phyloP scores from a whole-genome alignment of 2,888 invertebrate genomes.

The Agrochola macilenta region DNA sequence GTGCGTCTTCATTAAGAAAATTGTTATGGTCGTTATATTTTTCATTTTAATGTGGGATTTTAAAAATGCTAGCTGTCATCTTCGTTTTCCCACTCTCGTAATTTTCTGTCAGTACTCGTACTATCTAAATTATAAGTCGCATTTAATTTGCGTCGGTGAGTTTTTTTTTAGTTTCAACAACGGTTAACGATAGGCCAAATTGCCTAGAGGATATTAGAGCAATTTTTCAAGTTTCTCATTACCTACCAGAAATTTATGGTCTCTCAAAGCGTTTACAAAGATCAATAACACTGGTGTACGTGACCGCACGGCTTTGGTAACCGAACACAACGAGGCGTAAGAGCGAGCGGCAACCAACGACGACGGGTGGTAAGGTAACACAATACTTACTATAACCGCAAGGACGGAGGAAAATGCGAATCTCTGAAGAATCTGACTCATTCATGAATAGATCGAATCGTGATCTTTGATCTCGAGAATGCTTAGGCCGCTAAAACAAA shows the following conservation, averaged over 20 bases:
- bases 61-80: conserved; percentile 22
- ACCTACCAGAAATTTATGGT: conserved; percentile 45
- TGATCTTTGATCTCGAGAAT: conserved; percentile 6
- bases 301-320: conserved; percentile 57
- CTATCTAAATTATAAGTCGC: conserved; percentile 19
- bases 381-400: conserved; percentile 62
- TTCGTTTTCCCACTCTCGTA: conserved; percentile 13
- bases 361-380: conserved; percentile 50
- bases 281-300: conserved; percentile 65
- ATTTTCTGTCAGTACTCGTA: conserved; percentile 4
- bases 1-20: conserved; percentile 46
- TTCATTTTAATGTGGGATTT: conserved; percentile 20
- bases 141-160: background rate
- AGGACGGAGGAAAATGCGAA: conserved; percentile 55
- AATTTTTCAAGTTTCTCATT: conserved; percentile 49
- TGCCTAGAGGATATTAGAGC: conserved; percentile 17
- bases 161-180: background rate
- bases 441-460: conserved; percentile 38
- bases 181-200: conserved; percentile 10
- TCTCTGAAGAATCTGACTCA: conserved; percentile 19
- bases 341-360: conserved; percentile 55
- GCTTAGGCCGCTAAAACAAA: background rate
- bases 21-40: background rate
- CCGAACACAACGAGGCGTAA: conserved; percentile 66
- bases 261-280: conserved; percentile 55